Conservation (phyloP, 1,140 invertebrate genomes). For the Orussus abietinus region DNA sequence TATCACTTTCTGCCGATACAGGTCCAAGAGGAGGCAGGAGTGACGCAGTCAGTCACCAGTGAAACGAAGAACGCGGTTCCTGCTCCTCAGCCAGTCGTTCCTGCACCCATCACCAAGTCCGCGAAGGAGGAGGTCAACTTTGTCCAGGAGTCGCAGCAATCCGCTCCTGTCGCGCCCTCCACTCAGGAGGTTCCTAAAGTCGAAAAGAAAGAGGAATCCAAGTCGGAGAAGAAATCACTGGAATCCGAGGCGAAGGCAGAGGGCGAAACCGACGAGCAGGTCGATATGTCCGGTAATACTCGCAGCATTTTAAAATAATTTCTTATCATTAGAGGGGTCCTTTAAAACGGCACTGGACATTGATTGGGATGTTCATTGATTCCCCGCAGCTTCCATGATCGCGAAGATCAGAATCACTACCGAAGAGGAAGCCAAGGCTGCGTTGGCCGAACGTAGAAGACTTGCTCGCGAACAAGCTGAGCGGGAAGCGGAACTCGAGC, state of each 20-base stretch:
- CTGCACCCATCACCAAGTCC: conserved; percentile 14
- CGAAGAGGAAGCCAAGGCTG: conserved; percentile 86
- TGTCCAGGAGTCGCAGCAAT: conserved; percentile 21
- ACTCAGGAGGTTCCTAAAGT: conserved; percentile 16
- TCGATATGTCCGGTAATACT: conserved; percentile 47
- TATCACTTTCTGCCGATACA: conserved; percentile 4
- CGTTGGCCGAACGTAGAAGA: conserved; percentile 77
- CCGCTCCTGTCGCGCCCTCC: conserved; percentile 2
- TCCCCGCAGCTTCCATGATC: conserved; percentile 64
- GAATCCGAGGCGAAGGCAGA: conserved; percentile 30
- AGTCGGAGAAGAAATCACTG: conserved; percentile 30
- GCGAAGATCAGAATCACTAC: conserved; percentile 73
- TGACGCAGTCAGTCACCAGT: conserved; percentile 12
- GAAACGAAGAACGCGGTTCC: conserved; percentile 17
- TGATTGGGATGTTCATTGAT: too few relatives aligned
- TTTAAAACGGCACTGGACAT: too few relatives aligned
- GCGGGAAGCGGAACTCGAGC: conserved; percentile 76
- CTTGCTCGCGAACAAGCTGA: conserved; percentile 82
- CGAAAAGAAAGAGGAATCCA: conserved; percentile 30
- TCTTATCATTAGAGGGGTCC: too few relatives aligned
- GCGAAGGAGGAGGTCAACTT: conserved; percentile 29
- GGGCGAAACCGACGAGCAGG: conserved; percentile 35
- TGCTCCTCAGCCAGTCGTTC: conserved; percentile 6
- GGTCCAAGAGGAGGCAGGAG: conserved; percentile 16
- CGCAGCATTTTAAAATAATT: too few relatives aligned